These are phyloP conservation scores for Bombus breviceps DNA, from an alignment of 1,140 invertebrate species.

Conservation along the genomic window DNA sequence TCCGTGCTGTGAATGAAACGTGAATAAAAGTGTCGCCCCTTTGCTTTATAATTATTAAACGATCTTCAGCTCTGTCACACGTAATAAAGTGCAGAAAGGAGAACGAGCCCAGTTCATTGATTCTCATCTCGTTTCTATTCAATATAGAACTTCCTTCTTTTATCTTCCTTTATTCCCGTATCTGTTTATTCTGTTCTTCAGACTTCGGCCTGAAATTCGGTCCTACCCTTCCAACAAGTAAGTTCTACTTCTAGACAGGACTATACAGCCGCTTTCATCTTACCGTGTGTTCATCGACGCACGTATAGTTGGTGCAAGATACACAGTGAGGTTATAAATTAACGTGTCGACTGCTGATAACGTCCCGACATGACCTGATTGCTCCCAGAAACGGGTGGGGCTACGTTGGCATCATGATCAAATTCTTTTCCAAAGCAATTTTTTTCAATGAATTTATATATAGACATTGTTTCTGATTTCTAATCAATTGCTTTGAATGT, in stretches of 20 bases:
- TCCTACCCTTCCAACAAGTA: background rate
- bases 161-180: background rate
- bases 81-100: background rate
- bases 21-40: background rate
- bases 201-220: background rate
- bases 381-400: no score
- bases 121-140: conserved; percentile 1
- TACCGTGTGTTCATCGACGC: background rate
- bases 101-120: background rate
- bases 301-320: background rate
- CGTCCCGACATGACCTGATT: no score
- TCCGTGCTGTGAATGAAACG: background rate
- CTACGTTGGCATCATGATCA: no score
- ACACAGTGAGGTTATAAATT: background rate
- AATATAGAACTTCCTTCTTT: background rate
- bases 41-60: background rate
- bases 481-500: no score
- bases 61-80: background rate
- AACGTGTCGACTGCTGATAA: background rate
- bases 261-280: conserved; percentile 16
- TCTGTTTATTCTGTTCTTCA: conserved; percentile 12
- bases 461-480: no score
- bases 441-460: no score
- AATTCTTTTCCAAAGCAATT: no score
- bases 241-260: background rate